Base-by-base conservation (phyloP, 2,888 invertebrate species). In the Kuschelorhynchus macadamiae region DNA sequence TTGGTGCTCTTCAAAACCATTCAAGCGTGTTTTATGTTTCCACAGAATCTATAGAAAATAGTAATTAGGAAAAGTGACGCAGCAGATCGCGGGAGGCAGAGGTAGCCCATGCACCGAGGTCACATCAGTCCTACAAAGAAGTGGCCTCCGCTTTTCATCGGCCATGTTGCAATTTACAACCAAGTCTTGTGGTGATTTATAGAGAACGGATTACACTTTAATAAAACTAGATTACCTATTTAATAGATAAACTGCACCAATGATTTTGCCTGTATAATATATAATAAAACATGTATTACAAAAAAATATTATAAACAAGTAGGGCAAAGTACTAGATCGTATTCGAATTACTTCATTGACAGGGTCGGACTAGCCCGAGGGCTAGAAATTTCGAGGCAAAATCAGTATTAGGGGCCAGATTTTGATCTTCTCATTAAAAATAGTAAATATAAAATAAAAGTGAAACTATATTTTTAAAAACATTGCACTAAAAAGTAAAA, bases 31-130 rank as follows among this genome's bases (percentile, higher is more conserved):
- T 52, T 52, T 36, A 2, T 52, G 52, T 52, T 52, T 33, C 12
- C 52, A 36, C 8, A 16, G 52, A 17, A 25, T 33, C 32, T 30
- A 52, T 33, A 44, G 53, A 55, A 53, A 53, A 44, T 41, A 39
- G 55, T 64, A 64, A 64, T 64, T 64, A 64, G 49, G 50, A 56
- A 56, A 56, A 64, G 49, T 64, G 64, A 64, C 64, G 44, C 46
- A 64, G 64, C 64, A 64, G 33, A 64, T 56, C 64, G 36, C 41
- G n/a, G 8, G 16, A 1, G 44, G 36, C 25, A 47, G 33, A 49
- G 36, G 64, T 49, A 57, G 55, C 56, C 16, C 18, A 49, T 42
- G 57, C 47, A 55, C 46, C 56, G 64, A 64, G 64, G 64, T 64
- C 64, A 64, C 12, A 20, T 11, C 17, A 9, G 30, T 25, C 41